These are phyloP conservation scores for Seriola rivoliana DNA, from an alignment of 2,113 vertebrate species.

Conservation along the genomic window DNA sequence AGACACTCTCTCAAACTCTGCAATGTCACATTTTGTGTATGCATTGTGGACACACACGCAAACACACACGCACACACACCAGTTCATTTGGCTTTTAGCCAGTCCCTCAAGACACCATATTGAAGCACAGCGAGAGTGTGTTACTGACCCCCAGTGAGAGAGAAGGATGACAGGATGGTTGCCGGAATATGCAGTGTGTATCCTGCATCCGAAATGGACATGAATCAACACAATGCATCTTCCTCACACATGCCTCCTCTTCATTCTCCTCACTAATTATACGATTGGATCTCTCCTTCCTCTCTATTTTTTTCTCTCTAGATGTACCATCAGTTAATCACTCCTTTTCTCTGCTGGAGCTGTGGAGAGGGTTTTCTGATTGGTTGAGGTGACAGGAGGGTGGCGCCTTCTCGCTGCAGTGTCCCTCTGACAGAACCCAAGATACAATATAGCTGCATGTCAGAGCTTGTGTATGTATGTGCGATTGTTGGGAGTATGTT, in stretches of 20 bases:
- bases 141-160: conserved; percentile 53
- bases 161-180: conserved; percentile 52
- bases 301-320: not conserved
- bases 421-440: conserved; percentile 39
- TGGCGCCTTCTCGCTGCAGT: conserved; percentile 47
- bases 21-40: conserved; percentile 32
- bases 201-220: conserved; percentile 21
- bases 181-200: conserved; percentile 43
- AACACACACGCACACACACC: conserved; percentile 14
- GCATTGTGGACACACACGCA: conserved; percentile 13
- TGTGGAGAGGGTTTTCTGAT: conserved; percentile 64
- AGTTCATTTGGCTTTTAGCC: conserved; percentile 41
- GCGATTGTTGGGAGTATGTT: conserved; percentile 41
- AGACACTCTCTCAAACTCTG: conserved; percentile 15
- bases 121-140: conserved; percentile 79
- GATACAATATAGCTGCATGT: conserved; percentile 66
- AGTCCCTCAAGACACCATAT: conserved; percentile 65
- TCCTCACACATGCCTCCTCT: conserved; percentile 30
- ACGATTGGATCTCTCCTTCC: conserved; percentile 20
- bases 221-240: conserved; percentile 50
- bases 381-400: conserved; percentile 70
- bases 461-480: conserved; percentile 53
- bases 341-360: conserved; percentile 40
- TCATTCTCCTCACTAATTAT: conserved; percentile 3
- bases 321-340: conserved; percentile 8